phyloP scores from a whole-genome alignment of 2,113 vertebrate genomes.

The Vulpes vulpes region DNA sequence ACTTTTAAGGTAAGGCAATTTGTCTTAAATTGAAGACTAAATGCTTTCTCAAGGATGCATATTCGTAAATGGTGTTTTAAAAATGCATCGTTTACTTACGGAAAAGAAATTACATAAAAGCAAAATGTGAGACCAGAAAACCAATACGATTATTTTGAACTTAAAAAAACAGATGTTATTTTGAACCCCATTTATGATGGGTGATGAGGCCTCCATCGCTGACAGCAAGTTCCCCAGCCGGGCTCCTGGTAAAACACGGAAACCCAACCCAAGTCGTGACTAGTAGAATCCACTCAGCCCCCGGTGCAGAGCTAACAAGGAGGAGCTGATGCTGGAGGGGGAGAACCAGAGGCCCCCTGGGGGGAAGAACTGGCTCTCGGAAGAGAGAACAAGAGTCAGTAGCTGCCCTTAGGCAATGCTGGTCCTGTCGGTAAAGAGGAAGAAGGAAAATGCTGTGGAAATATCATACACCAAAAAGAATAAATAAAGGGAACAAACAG shows the following conservation, averaged over 20 bases:
- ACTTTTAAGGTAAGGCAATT: slow-evolving; percentile 47
- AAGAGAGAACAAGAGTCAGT: neutral
- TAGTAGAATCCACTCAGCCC: neutral
- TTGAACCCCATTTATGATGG: neutral
- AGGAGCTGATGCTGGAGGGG: neutral
- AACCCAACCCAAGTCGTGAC: neutral
- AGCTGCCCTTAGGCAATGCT: neutral
- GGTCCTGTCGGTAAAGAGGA: neutral
- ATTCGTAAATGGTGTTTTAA: slow-evolving; percentile 53
- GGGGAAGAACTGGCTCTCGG: neutral
- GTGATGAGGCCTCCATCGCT: neutral
- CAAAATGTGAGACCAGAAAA: slow-evolving; percentile 11
- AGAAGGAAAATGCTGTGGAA: neutral
- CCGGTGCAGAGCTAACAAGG: neutral
- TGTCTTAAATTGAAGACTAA: slow-evolving; percentile 58
- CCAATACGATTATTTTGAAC: slow-evolving; percentile 17
- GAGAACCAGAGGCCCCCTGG: neutral
- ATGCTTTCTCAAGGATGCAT: neutral
- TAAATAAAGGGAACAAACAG: neutral
- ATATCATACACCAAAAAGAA: slow-evolving; percentile 12
- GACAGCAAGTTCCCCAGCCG: neutral
- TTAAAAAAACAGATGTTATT: slow-evolving; percentile 1
- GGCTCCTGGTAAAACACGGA: neutral
- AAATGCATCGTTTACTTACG: neutral
- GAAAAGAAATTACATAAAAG: slow-evolving; percentile 21